Percentiles rank a stretch among this genome's conserved stretches.
These are phyloP conservation scores for Cavia porcellus DNA, from an alignment of 2,113 vertebrate species.

Conservation along the genomic window DNA sequence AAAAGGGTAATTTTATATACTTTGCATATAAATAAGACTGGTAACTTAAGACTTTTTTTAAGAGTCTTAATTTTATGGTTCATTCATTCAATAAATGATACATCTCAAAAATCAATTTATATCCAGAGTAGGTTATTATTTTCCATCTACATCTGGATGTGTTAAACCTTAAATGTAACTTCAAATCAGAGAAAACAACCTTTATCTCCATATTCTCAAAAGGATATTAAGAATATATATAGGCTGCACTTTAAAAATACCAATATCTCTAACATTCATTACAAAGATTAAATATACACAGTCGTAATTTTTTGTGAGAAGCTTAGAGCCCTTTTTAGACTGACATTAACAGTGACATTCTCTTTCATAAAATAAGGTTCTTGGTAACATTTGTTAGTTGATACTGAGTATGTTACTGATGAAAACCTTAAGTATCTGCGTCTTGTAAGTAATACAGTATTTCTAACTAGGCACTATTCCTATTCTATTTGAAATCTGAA, in stretches of 20 bases:
- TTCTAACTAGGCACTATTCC: slow-evolving; percentile 54
- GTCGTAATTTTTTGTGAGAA: slow-evolving; percentile 59
- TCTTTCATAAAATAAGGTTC: slow-evolving; percentile 48
- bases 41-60: slow-evolving; percentile 16
- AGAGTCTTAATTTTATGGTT: slow-evolving; percentile 48
- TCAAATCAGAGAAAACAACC: slow-evolving; percentile 41
- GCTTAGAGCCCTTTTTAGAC: slow-evolving; percentile 76
- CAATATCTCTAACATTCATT: slow-evolving; percentile 70
- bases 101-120: slow-evolving; percentile 46
- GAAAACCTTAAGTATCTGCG: slow-evolving; percentile 29
- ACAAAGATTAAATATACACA: slow-evolving; percentile 66
- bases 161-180: slow-evolving; percentile 56
- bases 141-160: background rate
- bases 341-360: slow-evolving; percentile 50
- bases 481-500: slow-evolving; percentile 21
- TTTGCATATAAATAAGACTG: background rate
- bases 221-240: slow-evolving; percentile 59
- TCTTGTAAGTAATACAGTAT: slow-evolving; percentile 24
- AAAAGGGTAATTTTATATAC: slow-evolving; percentile 25
- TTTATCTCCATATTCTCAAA: slow-evolving; percentile 58
- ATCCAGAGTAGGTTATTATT: slow-evolving; percentile 11
- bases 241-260: slow-evolving; percentile 75
- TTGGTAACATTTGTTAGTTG: slow-evolving; percentile 53
- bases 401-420: slow-evolving; percentile 43
- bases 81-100: slow-evolving; percentile 61